Evolutionary conservation across 1,140 invertebrate species (phyloP).

Genomic region (Laupala kohalensis): DNA sequence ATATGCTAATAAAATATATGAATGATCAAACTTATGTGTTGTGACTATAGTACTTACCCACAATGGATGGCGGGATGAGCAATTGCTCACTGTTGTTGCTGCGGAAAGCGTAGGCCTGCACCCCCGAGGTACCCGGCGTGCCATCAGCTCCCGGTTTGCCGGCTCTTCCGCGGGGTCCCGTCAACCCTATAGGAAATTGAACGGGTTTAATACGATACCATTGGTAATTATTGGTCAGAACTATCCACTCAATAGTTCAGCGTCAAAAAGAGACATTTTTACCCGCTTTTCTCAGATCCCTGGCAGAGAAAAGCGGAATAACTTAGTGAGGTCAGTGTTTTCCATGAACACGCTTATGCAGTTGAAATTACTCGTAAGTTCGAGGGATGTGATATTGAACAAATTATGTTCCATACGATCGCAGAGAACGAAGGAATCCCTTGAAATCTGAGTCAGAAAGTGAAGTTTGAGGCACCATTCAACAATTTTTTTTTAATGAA

Average conservation of each 20-base stretch:
- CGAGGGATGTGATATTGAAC: too few species aligned
- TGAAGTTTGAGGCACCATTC: too few species aligned
- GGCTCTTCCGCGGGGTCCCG: slow-evolving; percentile 51
- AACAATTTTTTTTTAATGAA: too few species aligned
- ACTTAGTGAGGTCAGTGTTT: not conserved
- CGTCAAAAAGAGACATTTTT: too few species aligned
- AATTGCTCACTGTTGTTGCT: slow-evolving; percentile 45
- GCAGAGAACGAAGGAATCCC: too few species aligned
- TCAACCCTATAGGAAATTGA: slow-evolving; percentile 36
- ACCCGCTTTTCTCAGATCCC: too few species aligned
- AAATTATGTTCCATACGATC: too few species aligned
- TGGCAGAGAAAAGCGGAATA: too few species aligned
- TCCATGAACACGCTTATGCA: not conserved
- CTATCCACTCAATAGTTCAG: not conserved
- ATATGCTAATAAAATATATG: too few species aligned
- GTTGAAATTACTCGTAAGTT: not conserved
- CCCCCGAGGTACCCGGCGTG: slow-evolving; percentile 52
- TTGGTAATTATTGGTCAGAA: not conserved
- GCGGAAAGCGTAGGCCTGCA: slow-evolving; percentile 52
- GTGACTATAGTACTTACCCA: too few species aligned
- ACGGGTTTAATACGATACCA: not conserved
- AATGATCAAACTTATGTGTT: too few species aligned
- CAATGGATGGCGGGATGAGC: slow-evolving; percentile 65
- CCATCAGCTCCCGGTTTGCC: slow-evolving; percentile 46
- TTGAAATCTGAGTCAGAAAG: too few species aligned